Evolutionary conservation across 2,797 vertebrate species (phyloP), one percentile per base, ranked within the genome.

Genomic region (Atherinosoma microstoma): DNA sequence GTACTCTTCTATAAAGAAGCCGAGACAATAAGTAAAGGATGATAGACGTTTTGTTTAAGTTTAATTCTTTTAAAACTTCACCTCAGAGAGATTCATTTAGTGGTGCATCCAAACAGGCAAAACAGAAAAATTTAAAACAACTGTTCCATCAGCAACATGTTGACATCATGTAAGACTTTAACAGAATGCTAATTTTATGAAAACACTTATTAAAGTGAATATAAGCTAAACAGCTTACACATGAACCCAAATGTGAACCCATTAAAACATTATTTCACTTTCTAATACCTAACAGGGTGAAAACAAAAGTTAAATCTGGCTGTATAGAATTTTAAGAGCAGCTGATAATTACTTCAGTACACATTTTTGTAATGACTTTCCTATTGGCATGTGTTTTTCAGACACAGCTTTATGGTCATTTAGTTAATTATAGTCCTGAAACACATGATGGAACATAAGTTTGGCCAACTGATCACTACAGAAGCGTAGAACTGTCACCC

Each of bases 11-110:
- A 12, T 47, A 34, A 59, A 62, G 49, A 61, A 36, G 54, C 15
- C 4, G n/a, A 82, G 54, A 47, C 24, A 80, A 67, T 60, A 57
- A 88, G 89, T 63, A 62, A 61, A 54, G 74, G 80, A 91, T 92
- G 6, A 18, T 18, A 45, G 82, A 84, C 54, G 76, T 29, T 53
- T 47, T 35, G 13, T 38, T 24, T 75, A 71, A 57, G 27, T 75
- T 83, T 64, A 0, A 61, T 59, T 75, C 71, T 64, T 75, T 73
- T 13, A 22, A 75, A 40, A 35, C 62, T 60, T 70, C 34, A 40
- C 34, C 29, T 65, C 24, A 47, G 51, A 67, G 56, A 65, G n/a
- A 54, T 61, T 54, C 29, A 58, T 79, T 75, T 40, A 69, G 18
- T 47, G 24, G 24, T 12, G 13, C 24, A 22, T 47, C 3, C 42